Conservation (phyloP, 2,888 invertebrate genomes). For the Dryocosmus kuriphilus region DNA sequence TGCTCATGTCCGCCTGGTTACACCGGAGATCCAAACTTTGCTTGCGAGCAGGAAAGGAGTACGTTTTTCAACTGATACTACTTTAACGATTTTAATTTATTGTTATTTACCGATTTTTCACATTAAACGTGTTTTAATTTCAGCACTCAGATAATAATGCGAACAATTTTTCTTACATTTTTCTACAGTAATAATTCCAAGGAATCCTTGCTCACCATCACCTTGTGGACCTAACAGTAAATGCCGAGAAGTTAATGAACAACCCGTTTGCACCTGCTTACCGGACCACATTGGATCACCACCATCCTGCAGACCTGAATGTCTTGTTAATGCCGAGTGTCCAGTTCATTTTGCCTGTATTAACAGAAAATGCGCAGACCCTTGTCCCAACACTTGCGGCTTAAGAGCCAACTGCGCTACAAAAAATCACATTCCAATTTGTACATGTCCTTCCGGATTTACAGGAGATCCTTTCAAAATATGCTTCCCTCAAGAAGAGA, state of each 20-base stretch:
- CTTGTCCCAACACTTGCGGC: slow-evolving; percentile 78
- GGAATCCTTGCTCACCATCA: slow-evolving; percentile 81
- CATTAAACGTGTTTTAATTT: too few species aligned
- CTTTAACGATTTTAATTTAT: neutral
- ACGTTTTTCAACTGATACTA: neutral
- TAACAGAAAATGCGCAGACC: slow-evolving; percentile 79
- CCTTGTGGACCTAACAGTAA: slow-evolving; percentile 84
- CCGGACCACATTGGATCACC: slow-evolving; percentile 83
- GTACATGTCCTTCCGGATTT: slow-evolving; percentile 76
- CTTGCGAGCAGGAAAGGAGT: slow-evolving; percentile 68
- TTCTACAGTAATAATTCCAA: neutral
- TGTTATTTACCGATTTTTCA: too few species aligned
- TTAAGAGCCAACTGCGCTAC: slow-evolving; percentile 73
- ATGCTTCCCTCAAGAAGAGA: slow-evolving; percentile 79
- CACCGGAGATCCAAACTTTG: slow-evolving; percentile 90
- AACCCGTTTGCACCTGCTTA: slow-evolving; percentile 80
- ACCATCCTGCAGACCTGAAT: slow-evolving; percentile 88
- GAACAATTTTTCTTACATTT: neutral
- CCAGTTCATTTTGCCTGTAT: slow-evolving; percentile 87
- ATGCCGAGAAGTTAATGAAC: slow-evolving; percentile 78
- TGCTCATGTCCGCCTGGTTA: slow-evolving; percentile 87
- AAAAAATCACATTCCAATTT: slow-evolving; percentile 73
- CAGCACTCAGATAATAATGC: neutral
- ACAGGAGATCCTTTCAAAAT: slow-evolving; percentile 90
- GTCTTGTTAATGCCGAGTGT: slow-evolving; percentile 85